These are phyloP conservation scores for Silurus meridionalis DNA, from an alignment of 2,113 vertebrate genomes.

Conservation along the genomic window DNA sequence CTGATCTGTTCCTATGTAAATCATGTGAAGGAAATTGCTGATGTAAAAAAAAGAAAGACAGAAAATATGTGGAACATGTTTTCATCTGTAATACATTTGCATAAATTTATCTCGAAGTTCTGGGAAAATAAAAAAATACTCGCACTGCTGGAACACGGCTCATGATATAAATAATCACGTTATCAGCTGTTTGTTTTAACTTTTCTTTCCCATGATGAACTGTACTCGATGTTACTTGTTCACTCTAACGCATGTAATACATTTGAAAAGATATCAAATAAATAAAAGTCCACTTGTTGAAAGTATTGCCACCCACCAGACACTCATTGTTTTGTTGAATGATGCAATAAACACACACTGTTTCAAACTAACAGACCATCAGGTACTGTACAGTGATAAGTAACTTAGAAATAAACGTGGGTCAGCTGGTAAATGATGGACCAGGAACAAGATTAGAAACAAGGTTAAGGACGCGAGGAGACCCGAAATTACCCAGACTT, in stretches of 20 bases:
- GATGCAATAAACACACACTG: not conserved
- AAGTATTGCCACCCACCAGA: not conserved
- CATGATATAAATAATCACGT: slow-evolving; percentile 23
- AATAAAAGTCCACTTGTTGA: not conserved
- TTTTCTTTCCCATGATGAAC: slow-evolving; percentile 30
- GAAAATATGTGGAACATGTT: not conserved
- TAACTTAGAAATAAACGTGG: slow-evolving; percentile 15
- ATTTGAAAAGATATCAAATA: not conserved
- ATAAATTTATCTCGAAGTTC: not conserved
- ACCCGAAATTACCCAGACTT: not conserved
- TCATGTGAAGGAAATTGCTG: not conserved
- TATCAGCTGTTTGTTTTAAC: slow-evolving; percentile 33
- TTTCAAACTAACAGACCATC: not conserved
- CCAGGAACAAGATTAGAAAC: slow-evolving; percentile 47
- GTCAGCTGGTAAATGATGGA: slow-evolving; percentile 21
- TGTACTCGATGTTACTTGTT: not conserved
- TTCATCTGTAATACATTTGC: not conserved
- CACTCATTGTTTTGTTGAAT: not conserved
- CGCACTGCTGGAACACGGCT: not conserved
- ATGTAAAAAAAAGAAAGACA: not conserved
- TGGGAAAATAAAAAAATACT: not conserved
- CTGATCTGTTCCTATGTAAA: not conserved
- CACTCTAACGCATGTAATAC: not conserved
- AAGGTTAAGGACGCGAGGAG: slow-evolving; percentile 7
- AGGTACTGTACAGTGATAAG: slow-evolving; percentile 23